Conservation (phyloP, 1,140 invertebrate genomes). For the Lasioglossum baleicum region DNA sequence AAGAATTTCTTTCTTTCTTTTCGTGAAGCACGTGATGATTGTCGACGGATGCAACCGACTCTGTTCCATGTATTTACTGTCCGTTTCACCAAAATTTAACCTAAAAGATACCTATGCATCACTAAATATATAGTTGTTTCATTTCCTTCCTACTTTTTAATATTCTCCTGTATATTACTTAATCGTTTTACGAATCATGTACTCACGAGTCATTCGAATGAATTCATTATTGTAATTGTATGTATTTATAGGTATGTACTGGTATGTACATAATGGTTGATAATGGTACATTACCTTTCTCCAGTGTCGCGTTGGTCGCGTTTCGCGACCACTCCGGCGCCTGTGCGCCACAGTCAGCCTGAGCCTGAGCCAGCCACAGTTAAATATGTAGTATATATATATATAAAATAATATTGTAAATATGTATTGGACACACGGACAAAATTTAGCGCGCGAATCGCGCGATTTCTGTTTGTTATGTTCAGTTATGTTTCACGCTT, state of each 20-base stretch:
- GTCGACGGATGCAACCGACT: neutral
- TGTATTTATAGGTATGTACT: neutral
- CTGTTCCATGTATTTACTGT: neutral
- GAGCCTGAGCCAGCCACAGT: no score
- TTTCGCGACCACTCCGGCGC: no score
- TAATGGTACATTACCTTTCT: no score
- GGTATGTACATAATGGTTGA: no score
- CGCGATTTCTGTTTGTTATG: neutral
- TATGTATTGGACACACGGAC: no score
- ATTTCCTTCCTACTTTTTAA: neutral
- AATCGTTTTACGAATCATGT: neutral
- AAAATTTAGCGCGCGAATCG: no score
- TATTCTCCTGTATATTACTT: neutral
- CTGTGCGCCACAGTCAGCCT: no score
- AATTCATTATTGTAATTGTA: neutral
- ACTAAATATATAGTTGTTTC: neutral
- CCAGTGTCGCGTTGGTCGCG: no score
- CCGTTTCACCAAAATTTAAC: constrained; percentile 3
- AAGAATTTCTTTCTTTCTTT: neutral
- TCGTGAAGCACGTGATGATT: constrained; percentile 21
- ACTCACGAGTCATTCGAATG: neutral
- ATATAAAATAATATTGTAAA: no score
- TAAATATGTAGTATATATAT: no score
- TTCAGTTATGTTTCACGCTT: neutral
- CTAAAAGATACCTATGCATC: constrained; percentile 4